These are phyloP conservation scores for Lithosia quadra DNA, from an alignment of 2,888 invertebrate genomes.

Conservation along the genomic window DNA sequence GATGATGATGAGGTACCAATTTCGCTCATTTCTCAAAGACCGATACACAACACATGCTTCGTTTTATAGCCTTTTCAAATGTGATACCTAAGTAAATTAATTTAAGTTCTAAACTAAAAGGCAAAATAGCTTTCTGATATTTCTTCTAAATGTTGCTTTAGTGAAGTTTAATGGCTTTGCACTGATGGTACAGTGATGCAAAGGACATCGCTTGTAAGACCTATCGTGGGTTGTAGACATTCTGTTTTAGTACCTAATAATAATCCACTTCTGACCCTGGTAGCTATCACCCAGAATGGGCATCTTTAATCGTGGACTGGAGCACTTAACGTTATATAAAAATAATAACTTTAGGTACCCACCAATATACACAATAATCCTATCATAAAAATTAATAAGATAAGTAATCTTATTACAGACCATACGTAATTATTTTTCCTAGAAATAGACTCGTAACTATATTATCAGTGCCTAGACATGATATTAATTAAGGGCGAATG, in stretches of 20 bases:
- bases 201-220: neutral
- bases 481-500: conserved; percentile 44
- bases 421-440: neutral
- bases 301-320: neutral
- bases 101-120: too few relatives aligned
- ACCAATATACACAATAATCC: neutral
- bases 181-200: neutral
- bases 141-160: neutral
- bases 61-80: too few relatives aligned
- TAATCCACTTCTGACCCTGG: too few relatives aligned
- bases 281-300: too few relatives aligned
- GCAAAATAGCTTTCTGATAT: neutral
- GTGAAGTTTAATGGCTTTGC: neutral
- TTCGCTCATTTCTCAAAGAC: conserved; percentile 33
- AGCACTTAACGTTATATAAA: neutral
- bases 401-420: neutral
- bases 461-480: conserved; percentile 51
- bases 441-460: conserved; percentile 31
- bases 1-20: too few relatives aligned
- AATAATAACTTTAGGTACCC: neutral
- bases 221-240: neutral
- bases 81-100: too few relatives aligned
- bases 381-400: neutral
- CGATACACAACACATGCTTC: conserved; percentile 8
- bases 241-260: too few relatives aligned